Evolutionary conservation across 2,888 invertebrate species (phyloP), one percentile per base, ranked within the genome.

Genomic region (Tineola bisselliella): DNA sequence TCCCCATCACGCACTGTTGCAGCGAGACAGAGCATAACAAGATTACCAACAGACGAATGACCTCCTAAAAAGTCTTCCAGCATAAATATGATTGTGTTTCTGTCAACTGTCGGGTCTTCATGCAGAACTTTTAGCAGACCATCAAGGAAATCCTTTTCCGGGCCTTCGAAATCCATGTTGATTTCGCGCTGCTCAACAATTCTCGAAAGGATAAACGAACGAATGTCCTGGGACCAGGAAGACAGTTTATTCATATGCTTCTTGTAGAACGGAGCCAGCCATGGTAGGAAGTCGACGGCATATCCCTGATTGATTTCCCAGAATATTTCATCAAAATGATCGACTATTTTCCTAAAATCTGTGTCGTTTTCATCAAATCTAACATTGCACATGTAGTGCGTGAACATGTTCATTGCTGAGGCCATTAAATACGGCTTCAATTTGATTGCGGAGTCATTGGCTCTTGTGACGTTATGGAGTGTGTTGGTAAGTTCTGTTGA

Each of bases 241-340:
- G 90, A 88, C 5, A 94, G 79, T 65, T 90, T 91, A 1, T 89
- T 86, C 81, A 94, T 89, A 68, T 94, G 92, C 1, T 87, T 83
- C 2, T 79, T 79, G 74, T 94, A 94, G 63, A 94, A 90, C 0
- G 94, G 94, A 0, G 90, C 82, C 0, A 96, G 75, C 92, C 93
- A 94, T 0, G 96, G 96, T 18, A 96, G 71, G 69, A 96, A 96
- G 69, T 96, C 96, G 0, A 95, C 90, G 0, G 94, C 93, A 73
- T 94, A 95, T 0, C 95, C 95, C 69, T 94, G 94, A 75, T 96
- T 96, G 64, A 96, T 95, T 72, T 96, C 95, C 92, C 94, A 95
- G 81, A 96, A 96, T 60, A 96, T 94, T 67, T 93, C 92, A 68
- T 96, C 96, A 73, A 95, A 96, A 62, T 88, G 89, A 19, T 90